phyloP scores from a whole-genome alignment of 1,140 invertebrate species.

The Sarcophaga peregrina region DNA sequence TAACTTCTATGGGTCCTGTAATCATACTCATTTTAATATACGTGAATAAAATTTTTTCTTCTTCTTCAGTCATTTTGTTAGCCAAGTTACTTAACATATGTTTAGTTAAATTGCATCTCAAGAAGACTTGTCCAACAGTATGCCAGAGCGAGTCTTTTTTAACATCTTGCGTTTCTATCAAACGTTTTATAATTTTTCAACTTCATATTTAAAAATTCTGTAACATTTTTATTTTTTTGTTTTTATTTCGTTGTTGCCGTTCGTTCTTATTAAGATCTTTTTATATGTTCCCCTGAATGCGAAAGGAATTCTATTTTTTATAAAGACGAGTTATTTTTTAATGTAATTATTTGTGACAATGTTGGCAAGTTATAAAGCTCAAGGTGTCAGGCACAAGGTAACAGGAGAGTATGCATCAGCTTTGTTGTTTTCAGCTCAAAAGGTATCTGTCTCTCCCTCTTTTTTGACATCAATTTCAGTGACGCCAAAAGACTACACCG shows the following conservation, averaged over 20 bases:
- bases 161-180: background rate
- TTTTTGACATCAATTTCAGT: too few relatives aligned
- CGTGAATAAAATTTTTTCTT: background rate
- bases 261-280: background rate
- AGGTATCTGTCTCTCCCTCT: too few relatives aligned
- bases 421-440: too few relatives aligned
- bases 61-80: background rate
- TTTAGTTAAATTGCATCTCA: constrained; percentile 17
- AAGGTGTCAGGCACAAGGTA: background rate
- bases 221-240: background rate
- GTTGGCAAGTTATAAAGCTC: background rate
- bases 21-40: background rate
- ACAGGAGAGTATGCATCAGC: background rate
- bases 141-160: background rate
- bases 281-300: background rate
- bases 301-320: background rate
- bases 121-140: background rate
- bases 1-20: too few relatives aligned
- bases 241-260: background rate
- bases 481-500: too few relatives aligned
- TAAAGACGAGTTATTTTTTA: constrained; percentile 5
- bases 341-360: constrained; percentile 25
- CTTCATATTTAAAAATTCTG: constrained; percentile 13
- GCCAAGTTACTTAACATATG: constrained; percentile 12
- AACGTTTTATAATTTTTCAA: background rate